phyloP scores from a whole-genome alignment of 2,888 invertebrate genomes.

The Amphipyra tragopoginis region DNA sequence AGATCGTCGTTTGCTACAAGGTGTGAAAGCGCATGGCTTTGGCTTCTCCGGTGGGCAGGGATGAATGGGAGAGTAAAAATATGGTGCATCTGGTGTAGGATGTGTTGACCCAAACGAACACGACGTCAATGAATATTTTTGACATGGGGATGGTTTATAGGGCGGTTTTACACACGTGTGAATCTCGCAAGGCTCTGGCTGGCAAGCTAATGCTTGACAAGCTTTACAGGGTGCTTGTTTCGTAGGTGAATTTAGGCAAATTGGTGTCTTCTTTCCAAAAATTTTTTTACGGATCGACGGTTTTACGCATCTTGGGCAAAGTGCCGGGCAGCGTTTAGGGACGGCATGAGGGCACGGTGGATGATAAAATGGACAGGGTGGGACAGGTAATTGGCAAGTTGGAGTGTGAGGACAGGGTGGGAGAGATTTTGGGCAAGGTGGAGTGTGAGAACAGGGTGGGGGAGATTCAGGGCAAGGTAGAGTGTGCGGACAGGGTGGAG shows the following conservation, averaged over 20 bases:
- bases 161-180: constrained; percentile 1
- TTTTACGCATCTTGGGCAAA: constrained; percentile 26
- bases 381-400: not conserved
- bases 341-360: not conserved
- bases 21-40: constrained; percentile 13
- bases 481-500: not conserved
- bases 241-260: constrained; percentile 20
- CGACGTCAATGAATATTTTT: constrained; percentile 12
- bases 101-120: constrained; percentile 15
- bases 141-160: not conserved
- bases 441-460: constrained; percentile 26
- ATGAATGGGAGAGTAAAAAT: constrained; percentile 47
- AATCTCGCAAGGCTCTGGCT: constrained; percentile 20
- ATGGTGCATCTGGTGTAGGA: constrained; percentile 30
- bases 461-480: not conserved
- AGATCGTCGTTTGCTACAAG: constrained; percentile 13
- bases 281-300: constrained; percentile 6
- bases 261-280: constrained; percentile 16
- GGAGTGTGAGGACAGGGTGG: constrained; percentile 32
- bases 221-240: constrained; percentile 5
- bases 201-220: constrained; percentile 31
- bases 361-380: not conserved
- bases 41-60: constrained; percentile 34
- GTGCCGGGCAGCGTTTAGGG: constrained; percentile 26
- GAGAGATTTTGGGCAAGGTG: constrained; percentile 26